These are phyloP conservation scores for Sylvia atricapilla DNA, from an alignment of 2,113 vertebrate species.

Conservation along the genomic window DNA sequence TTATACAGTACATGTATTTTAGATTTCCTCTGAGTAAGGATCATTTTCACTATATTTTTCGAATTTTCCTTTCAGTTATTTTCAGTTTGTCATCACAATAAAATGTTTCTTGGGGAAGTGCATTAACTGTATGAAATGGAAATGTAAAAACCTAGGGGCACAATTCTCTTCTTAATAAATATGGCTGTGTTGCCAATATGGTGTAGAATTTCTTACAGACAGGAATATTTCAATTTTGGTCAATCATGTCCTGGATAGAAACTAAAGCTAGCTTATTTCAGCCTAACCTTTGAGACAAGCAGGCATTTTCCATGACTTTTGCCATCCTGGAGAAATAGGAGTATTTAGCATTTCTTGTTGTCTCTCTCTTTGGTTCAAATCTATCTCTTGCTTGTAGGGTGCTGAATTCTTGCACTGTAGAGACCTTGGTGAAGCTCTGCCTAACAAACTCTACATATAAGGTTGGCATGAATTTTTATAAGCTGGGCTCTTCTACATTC, in stretches of 20 bases:
- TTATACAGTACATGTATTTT: background rate
- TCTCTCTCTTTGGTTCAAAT: background rate
- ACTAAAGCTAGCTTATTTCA: background rate
- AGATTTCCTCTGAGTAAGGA: slow-evolving; percentile 5
- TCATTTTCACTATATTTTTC: background rate
- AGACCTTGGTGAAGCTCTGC: background rate
- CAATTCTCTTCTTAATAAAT: background rate
- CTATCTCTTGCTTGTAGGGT: background rate
- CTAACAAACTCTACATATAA: background rate
- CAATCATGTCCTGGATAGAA: background rate
- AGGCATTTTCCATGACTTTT: background rate
- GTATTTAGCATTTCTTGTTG: background rate
- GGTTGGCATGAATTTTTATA: background rate
- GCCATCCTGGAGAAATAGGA: background rate
- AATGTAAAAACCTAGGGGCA: background rate
- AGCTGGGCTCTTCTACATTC: background rate
- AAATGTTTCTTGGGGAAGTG: background rate
- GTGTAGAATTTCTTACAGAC: background rate
- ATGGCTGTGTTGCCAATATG: background rate
- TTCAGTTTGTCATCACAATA: background rate
- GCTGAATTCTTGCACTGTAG: background rate
- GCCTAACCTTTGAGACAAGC: background rate
- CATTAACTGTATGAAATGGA: background rate
- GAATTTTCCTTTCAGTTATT: background rate
- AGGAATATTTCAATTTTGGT: background rate